These are phyloP conservation scores for Bicyclus anynana DNA, from an alignment of 1,140 invertebrate genomes.

Conservation along the genomic window DNA sequence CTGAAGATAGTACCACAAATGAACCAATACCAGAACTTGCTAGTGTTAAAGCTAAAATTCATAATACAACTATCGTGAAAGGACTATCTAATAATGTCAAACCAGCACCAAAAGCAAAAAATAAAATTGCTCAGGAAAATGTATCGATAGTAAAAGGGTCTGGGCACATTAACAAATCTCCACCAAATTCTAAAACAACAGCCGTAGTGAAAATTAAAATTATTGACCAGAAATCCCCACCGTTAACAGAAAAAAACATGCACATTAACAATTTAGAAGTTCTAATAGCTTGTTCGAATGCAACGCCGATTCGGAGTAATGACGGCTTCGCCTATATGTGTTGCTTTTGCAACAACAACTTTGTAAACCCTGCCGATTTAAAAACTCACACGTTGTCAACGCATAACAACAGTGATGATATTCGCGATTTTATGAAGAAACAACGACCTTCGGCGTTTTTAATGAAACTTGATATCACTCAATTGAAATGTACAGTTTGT, in stretches of 20 bases:
- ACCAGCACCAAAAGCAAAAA: background rate
- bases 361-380: conserved; percentile 29
- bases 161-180: too few species aligned
- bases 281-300: conserved; percentile 39
- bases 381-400: conserved; percentile 38
- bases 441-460: background rate
- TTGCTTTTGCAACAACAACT: conserved; percentile 38
- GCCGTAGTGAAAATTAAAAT: too few species aligned
- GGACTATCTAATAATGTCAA: background rate
- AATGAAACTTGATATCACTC: conserved; percentile 40
- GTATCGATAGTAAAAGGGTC: too few species aligned
- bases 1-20: too few species aligned
- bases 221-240: too few species aligned
- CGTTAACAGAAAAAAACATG: background rate
- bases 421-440: background rate
- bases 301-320: conserved; percentile 38
- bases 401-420: background rate
- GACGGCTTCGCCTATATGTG: conserved; percentile 34
- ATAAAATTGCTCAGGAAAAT: too few species aligned
- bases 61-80: background rate
- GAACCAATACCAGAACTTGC: too few species aligned
- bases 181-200: too few species aligned
- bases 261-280: background rate
- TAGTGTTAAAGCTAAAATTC: background rate
- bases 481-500: conserved; percentile 38